A percentile compares a stretch with the other conserved stretches of the same genome.
These are phyloP conservation scores for Gastracanthus pulcherrimus DNA, from an alignment of 2,888 invertebrate genomes.

Conservation along the genomic window DNA sequence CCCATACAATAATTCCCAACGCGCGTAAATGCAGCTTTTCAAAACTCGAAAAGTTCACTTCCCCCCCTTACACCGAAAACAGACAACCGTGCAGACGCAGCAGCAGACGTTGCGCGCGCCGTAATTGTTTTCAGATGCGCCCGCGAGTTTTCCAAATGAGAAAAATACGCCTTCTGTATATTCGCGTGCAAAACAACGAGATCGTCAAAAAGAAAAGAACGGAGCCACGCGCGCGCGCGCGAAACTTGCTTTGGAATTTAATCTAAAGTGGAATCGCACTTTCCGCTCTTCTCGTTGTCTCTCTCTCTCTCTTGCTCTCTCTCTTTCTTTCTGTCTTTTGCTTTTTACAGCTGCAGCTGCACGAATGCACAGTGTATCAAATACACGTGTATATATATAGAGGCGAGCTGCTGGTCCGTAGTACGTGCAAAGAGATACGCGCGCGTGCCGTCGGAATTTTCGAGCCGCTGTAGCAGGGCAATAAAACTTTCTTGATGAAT, in stretches of 20 bases:
- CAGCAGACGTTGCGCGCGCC: no score
- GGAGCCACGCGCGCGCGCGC: no score
- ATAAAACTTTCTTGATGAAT: background rate
- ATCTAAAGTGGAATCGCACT: slow-evolving; percentile 70
- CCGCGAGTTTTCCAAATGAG: background rate
- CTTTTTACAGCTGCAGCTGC: background rate
- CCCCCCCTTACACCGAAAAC: background rate
- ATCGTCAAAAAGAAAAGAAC: background rate
- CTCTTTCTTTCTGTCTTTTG: slow-evolving; percentile 49
- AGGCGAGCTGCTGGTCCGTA: no score
- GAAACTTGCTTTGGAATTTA: slow-evolving; percentile 70
- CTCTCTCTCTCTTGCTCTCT: slow-evolving; percentile 44
- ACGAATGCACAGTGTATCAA: background rate
- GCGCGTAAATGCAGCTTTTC: no score
- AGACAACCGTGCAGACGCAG: background rate
- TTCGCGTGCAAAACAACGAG: background rate
- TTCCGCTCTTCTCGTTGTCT: slow-evolving; percentile 11
- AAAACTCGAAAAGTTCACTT: background rate
- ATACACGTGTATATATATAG: background rate
- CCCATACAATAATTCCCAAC: background rate
- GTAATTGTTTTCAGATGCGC: background rate
- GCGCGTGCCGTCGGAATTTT: no score
- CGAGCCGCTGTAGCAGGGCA: background rate
- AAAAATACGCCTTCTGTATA: background rate
- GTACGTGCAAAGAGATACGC: no score